Base-by-base conservation (phyloP, 2,113 vertebrate species). In the Epinephelus cyanopodus region DNA sequence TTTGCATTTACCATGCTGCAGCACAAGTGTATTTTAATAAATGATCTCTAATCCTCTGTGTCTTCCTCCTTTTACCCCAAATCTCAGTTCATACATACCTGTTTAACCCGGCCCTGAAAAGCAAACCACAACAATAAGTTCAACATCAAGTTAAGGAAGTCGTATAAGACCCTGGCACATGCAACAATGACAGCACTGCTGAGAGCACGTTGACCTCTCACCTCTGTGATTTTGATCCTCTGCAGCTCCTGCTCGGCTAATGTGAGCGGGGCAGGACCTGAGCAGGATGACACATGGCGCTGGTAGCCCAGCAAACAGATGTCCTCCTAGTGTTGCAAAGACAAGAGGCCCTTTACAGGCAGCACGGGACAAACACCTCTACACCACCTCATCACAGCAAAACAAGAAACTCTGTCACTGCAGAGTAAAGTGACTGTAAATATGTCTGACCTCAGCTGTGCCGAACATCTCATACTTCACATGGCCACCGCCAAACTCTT, bases 381-480 rank as follows among this genome's bases (percentile, higher is more conserved):
- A 45, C 76, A 64, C 53, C 57, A 15, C 3, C 1, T 42, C 33
- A 61, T 37, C 10, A 6, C 48, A 14, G 42, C 33, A 54, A 37
- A 76, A 52, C 3, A 84, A 37, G 33, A 37, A 6, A 37, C 1
- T 60, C 39, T 45, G 45, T 56, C 45, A 58, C 2, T 23, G 19
- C 9, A 7, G 45, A 12, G 12, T 10, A 2, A 1, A 57, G n/a
- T 58, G 3, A 25, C 54, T 71, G 33, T 18, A 27, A 54, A 54
- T 10, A 33, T 65, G 45, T 73, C 88, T 91, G n/a, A 99, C 98
- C 98, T 99, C 97, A 50, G 95, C 88, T 0, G 97, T 99, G 85
- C 98, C 98, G 42, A 99, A 99, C 71, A 99, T 92, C 89, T 99
- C 98, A 0, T 99, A 97, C 91, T 99, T 99, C 69, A 99, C 96